Evolutionary conservation across 2,888 invertebrate species (phyloP).

Genomic region (Diloba caeruleocephala): DNA sequence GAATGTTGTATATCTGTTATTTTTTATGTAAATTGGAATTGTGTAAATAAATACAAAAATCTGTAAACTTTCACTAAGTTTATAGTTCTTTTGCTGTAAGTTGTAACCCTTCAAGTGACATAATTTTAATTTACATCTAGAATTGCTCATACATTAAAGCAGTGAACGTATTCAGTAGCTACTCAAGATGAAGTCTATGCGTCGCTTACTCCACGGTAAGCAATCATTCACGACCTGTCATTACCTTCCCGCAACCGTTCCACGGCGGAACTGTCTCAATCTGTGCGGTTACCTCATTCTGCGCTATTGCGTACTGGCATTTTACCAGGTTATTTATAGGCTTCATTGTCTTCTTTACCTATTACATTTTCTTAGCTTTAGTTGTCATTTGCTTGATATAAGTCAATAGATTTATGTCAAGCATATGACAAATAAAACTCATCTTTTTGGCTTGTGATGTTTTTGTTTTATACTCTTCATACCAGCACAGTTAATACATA

Average conservation of each 20-base stretch:
- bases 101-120: too few relatives aligned
- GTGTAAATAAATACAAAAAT: too few relatives aligned
- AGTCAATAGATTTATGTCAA: too few relatives aligned
- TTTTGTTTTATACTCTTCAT: too few relatives aligned
- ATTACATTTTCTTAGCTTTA: conserved; percentile 7
- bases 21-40: too few relatives aligned
- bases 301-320: conserved; percentile 41
- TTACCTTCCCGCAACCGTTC: conserved; percentile 33
- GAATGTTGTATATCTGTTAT: too few relatives aligned
- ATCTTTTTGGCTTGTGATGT: too few relatives aligned
- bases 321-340: conserved; percentile 39
- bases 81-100: not conserved
- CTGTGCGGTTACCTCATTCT: conserved; percentile 41
- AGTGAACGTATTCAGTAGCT: conserved; percentile 13
- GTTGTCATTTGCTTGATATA: conserved; percentile 3
- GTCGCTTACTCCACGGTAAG: conserved; percentile 11
- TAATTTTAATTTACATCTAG: too few relatives aligned
- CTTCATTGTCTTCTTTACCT: conserved; percentile 21
- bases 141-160: too few relatives aligned
- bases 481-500: too few relatives aligned
- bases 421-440: too few relatives aligned
- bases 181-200: conserved; percentile 16
- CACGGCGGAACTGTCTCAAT: conserved; percentile 43
- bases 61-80: too few relatives aligned
- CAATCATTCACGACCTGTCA: conserved; percentile 53